Evolutionary conservation across 2,797 vertebrate species (phyloP).

Genomic region (Gymnoscopelus braueri): DNA sequence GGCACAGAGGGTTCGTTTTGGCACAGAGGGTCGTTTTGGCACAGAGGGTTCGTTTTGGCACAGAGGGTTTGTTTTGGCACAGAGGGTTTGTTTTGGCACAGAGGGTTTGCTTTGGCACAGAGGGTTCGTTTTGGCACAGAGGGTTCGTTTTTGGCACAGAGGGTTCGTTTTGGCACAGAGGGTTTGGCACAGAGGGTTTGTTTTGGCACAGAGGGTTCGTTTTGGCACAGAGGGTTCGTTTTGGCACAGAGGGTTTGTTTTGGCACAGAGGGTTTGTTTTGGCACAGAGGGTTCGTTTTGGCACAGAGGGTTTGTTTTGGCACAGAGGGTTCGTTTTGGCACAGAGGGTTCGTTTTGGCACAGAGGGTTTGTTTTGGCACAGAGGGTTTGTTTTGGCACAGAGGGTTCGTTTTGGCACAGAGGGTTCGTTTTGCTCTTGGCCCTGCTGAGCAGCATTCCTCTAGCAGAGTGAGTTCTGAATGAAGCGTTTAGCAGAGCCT

Average conservation of each 20-base stretch:
- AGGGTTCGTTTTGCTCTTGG: conserved; percentile 20
- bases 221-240: background rate
- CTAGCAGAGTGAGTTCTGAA: conserved; percentile 32
- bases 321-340: no score
- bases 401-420: no score
- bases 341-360: no score
- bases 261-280: background rate
- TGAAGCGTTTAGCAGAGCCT: conserved; percentile 28
- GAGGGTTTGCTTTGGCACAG: background rate
- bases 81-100: no score
- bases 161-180: no score
- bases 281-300: no score
- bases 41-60: background rate
- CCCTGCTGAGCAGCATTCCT: conserved; percentile 44
- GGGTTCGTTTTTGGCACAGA: conserved; percentile 36
- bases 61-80: background rate
- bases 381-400: no score
- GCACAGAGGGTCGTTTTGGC: conserved; percentile 36
- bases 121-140: no score
- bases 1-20: background rate
- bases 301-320: no score
- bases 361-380: no score
- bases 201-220: no score
- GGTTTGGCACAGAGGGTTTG: background rate
- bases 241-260: no score